Evolutionary conservation across 2,888 invertebrate genomes (phyloP).

Genomic region (Cheilosia grossa): DNA sequence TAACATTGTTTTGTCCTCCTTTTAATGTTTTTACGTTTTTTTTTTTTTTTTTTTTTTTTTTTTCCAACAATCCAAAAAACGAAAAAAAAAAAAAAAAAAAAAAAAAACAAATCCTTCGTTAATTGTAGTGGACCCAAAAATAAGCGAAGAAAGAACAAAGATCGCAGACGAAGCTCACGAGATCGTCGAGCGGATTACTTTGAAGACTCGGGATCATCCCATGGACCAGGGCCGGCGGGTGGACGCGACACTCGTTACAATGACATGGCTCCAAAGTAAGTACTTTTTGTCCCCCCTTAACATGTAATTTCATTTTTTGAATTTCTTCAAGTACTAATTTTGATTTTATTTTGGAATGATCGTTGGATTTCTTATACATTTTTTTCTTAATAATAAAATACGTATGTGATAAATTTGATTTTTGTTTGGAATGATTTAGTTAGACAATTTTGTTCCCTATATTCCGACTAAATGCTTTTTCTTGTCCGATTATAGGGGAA

Average conservation of each 20-base stretch:
- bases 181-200: constrained; percentile 83
- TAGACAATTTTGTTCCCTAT: constrained; percentile 17
- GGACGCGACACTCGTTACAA: constrained; percentile 89
- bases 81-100: constrained; percentile 38
- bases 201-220: constrained; percentile 83
- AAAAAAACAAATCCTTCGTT: constrained; percentile 57
- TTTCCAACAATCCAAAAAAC: constrained; percentile 20
- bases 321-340: constrained; percentile 14
- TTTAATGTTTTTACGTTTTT: constrained; percentile 44
- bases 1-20: constrained; percentile 54
- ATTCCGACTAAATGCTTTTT: background rate
- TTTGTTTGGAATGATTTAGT: constrained; percentile 69
- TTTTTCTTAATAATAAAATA: constrained; percentile 36
- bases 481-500: constrained; percentile 26
- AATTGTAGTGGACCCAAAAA: constrained; percentile 82
- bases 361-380: constrained; percentile 21
- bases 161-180: constrained; percentile 80
- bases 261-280: constrained; percentile 95
- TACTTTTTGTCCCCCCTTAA: constrained; percentile 77
- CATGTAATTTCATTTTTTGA: background rate
- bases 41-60: constrained; percentile 35
- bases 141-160: constrained; percentile 83
- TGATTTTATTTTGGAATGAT: constrained; percentile 43
- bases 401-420: constrained; percentile 27
- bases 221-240: constrained; percentile 84